Evolutionary conservation across 2,113 vertebrate genomes (phyloP).

Genomic region (Caretta caretta): DNA sequence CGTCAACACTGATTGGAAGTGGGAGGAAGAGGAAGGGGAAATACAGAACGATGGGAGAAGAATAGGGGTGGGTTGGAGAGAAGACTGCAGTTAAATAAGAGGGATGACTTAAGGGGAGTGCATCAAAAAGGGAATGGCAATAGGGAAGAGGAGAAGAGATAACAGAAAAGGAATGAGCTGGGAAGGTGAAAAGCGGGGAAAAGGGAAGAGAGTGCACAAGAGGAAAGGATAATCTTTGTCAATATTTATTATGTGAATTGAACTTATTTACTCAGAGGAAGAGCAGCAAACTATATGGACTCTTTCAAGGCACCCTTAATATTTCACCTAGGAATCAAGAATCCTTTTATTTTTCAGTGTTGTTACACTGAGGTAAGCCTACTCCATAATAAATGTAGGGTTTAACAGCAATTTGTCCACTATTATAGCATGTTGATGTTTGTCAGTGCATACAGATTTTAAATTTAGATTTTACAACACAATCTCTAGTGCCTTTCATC

Average conservation of each 20-base stretch:
- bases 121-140: background rate
- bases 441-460: background rate
- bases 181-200: background rate
- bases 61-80: background rate
- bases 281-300: background rate
- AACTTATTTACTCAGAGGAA: background rate
- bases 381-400: background rate
- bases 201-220: background rate
- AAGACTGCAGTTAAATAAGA: rapidly evolving
- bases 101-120: background rate
- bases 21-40: background rate
- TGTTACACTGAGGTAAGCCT: background rate
- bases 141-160: background rate
- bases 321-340: background rate
- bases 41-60: background rate
- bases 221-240: background rate
- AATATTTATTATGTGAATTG: background rate
- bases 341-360: background rate
- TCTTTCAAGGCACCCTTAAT: background rate
- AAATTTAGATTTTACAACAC: background rate
- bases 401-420: background rate
- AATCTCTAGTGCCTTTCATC: background rate
- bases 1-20: background rate
- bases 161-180: background rate
- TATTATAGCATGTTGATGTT: background rate